Conservation (phyloP, 2,113 vertebrate genomes). For the Nycticebus coucang region DNA sequence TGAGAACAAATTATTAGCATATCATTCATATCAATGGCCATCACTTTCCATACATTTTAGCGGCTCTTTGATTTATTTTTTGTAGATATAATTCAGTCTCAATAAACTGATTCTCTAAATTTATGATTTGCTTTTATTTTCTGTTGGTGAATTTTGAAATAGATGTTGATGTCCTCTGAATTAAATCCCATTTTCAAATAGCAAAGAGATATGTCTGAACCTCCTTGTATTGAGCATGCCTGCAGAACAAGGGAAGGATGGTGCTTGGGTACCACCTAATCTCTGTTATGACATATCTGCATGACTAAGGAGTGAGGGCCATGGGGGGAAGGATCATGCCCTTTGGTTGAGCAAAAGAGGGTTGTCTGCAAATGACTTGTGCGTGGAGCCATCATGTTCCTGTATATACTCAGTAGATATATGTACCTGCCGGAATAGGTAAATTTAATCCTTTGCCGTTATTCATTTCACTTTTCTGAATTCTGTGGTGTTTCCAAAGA, state of each 20-base stretch:
- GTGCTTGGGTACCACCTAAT: constrained; percentile 51
- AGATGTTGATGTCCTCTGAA: constrained; percentile 1
- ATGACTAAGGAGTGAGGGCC: constrained; percentile 57
- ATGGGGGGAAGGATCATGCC: not conserved
- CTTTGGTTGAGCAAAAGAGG: constrained; percentile 49
- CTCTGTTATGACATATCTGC: constrained; percentile 76
- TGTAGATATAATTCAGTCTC: constrained; percentile 19
- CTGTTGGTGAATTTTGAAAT: constrained; percentile 56
- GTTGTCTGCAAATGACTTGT: constrained; percentile 38
- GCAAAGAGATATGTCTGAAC: constrained; percentile 43
- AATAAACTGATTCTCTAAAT: constrained; percentile 45
- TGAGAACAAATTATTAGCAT: not conserved
- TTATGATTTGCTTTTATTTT: constrained; percentile 66
- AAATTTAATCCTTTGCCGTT: constrained; percentile 74
- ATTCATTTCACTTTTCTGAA: constrained; percentile 74
- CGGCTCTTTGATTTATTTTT: constrained; percentile 47
- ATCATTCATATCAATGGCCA: not conserved
- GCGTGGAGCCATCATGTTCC: constrained; percentile 48
- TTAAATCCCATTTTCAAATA: constrained; percentile 24
- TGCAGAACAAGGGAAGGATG: not conserved
- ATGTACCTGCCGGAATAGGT: constrained; percentile 68
- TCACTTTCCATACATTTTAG: constrained; percentile 19
- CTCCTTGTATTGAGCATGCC: not conserved
- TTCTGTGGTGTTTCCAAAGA: constrained; percentile 75
- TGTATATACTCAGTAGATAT: constrained; percentile 66